Evolutionary conservation across 2,888 invertebrate species (phyloP).

Genomic region (Asteroscopus sphinx): DNA sequence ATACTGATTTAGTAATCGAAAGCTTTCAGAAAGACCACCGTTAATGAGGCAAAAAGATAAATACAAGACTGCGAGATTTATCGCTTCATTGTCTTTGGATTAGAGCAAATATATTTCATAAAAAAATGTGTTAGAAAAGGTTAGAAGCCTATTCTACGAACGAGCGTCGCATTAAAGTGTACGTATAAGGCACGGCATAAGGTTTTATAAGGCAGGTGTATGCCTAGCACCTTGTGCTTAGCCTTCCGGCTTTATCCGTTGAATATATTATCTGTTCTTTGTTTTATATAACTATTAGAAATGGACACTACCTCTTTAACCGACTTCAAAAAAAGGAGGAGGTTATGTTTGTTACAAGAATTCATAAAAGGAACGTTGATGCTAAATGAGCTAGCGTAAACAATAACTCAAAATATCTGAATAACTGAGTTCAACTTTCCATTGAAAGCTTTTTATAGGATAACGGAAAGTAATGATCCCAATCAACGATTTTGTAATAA

Average conservation of each 20-base stretch:
- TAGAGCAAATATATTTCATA: slow-evolving; percentile 22
- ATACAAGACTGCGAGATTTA: slow-evolving; percentile 12
- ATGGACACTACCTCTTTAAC: slow-evolving; percentile 32
- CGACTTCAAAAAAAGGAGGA: no score
- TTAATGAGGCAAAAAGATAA: slow-evolving; percentile 11
- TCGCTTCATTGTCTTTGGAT: slow-evolving; percentile 34
- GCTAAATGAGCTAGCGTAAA: slow-evolving; percentile 6
- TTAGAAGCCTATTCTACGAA: slow-evolving; percentile 54
- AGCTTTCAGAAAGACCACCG: slow-evolving; percentile 6
- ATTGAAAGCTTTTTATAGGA: no score
- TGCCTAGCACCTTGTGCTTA: slow-evolving; percentile 79
- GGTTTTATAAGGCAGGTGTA: slow-evolving; percentile 85
- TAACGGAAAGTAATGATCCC: no score
- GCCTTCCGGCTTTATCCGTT: slow-evolving; percentile 79
- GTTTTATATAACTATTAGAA: slow-evolving; percentile 63
- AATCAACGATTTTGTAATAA: no score
- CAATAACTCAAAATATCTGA: neutral
- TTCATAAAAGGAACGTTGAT: slow-evolving; percentile 30
- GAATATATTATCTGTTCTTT: slow-evolving; percentile 79
- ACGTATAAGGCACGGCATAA: slow-evolving; percentile 71
- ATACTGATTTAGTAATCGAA: slow-evolving; percentile 6
- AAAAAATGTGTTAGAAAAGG: slow-evolving; percentile 47
- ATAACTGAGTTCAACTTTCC: neutral
- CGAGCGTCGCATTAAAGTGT: slow-evolving; percentile 63
- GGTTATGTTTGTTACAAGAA: slow-evolving; percentile 38